These are phyloP conservation scores for Sebastolobus alascanus DNA, from an alignment of 2,797 vertebrate species.

Conservation along the genomic window DNA sequence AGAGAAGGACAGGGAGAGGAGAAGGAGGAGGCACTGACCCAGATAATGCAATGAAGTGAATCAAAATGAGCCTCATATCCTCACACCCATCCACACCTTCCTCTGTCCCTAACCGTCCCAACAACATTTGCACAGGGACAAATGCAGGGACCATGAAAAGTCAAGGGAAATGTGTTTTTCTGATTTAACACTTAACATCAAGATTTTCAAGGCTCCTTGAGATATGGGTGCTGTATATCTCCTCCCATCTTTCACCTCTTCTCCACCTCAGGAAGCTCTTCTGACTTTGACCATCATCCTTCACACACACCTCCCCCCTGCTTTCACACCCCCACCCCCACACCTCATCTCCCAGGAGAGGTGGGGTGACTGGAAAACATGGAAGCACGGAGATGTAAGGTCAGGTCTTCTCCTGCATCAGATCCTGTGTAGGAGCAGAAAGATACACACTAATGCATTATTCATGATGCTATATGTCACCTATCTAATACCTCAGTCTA, in stretches of 20 bases:
- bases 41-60: conserved; percentile 87
- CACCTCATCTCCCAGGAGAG: conserved; percentile 45
- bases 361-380: conserved; percentile 26
- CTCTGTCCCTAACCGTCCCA: neutral
- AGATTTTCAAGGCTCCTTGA: conserved; percentile 22
- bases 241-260: conserved; percentile 41
- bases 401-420: conserved; percentile 44
- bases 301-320: conserved; percentile 19
- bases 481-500: neutral
- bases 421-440: neutral
- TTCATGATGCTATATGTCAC: conserved; percentile 31
- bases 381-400: conserved; percentile 40
- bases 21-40: conserved; percentile 81
- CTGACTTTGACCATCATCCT: conserved; percentile 39
- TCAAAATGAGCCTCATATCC: conserved; percentile 76
- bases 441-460: conserved; percentile 28
- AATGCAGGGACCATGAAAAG: neutral
- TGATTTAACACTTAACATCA: neutral
- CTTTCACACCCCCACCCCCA: conserved; percentile 14
- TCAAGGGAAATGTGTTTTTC: neutral
- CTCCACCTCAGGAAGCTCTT: conserved; percentile 35
- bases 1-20: conserved; percentile 15
- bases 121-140: neutral
- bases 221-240: conserved; percentile 7
- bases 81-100: conserved; percentile 36